A percentile compares a stretch with the other conserved stretches of the same genome.
These are phyloP conservation scores for Xenops minutus DNA, from an alignment of 2,797 vertebrate genomes.

Conservation along the genomic window DNA sequence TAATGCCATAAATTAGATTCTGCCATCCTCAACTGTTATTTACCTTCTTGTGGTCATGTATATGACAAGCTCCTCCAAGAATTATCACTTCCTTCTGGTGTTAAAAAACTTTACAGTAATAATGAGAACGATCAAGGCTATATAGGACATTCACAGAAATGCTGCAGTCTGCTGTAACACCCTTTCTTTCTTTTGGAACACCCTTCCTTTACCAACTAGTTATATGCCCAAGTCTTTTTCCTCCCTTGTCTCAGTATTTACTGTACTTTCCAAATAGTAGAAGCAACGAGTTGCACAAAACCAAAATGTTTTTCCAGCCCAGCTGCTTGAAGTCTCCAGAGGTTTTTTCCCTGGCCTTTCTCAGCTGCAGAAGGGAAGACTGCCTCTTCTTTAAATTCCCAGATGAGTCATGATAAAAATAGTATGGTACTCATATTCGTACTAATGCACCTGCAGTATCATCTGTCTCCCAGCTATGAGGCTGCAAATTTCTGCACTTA, in stretches of 20 bases:
- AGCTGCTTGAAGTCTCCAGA: conserved; percentile 25
- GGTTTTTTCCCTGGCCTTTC: not conserved
- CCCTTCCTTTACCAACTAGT: not conserved
- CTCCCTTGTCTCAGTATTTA: not conserved
- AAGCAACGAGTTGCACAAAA: not conserved
- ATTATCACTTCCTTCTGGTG: not conserved
- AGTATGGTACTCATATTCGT: not conserved
- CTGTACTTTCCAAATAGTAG: not conserved
- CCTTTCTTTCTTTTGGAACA: not conserved
- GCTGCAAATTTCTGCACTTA: conserved; percentile 38
- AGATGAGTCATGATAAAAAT: conserved; percentile 48
- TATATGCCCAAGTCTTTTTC: not conserved
- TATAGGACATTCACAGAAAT: not conserved
- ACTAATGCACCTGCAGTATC: conserved; percentile 45
- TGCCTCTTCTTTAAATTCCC: conserved; percentile 39
- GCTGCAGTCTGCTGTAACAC: not conserved
- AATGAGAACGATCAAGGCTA: not conserved
- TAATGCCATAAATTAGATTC: not conserved
- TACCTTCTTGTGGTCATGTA: not conserved
- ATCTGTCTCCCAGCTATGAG: conserved; percentile 25
- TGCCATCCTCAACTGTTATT: not conserved
- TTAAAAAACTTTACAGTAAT: not conserved
- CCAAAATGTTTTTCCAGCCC: conserved; percentile 17
- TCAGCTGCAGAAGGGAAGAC: conserved; percentile 25
- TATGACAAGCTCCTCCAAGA: not conserved